Conservation (phyloP, 2,113 vertebrate genomes). For the Crocuta crocuta region DNA sequence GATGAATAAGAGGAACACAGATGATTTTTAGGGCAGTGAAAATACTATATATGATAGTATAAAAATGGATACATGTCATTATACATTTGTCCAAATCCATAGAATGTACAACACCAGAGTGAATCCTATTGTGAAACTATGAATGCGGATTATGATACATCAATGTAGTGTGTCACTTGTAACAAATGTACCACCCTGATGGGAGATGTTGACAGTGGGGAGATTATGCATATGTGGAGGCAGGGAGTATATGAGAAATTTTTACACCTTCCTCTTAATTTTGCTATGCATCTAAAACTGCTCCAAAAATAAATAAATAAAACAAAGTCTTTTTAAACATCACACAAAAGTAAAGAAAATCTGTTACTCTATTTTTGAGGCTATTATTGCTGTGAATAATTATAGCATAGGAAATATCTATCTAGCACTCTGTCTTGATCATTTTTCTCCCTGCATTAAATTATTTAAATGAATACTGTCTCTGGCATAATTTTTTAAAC, state of each 20-base stretch:
- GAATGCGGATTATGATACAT: background rate
- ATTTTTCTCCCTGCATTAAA: constrained; percentile 51
- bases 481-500: constrained; percentile 68
- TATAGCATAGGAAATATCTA: constrained; percentile 40
- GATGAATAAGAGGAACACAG: background rate
- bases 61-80: background rate
- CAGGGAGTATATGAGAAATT: background rate
- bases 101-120: background rate
- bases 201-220: background rate
- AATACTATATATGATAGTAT: background rate
- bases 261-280: background rate
- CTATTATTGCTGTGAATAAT: constrained; percentile 52
- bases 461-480: constrained; percentile 75
- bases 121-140: background rate
- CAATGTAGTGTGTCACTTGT: background rate
- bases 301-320: background rate
- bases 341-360: constrained; percentile 40
- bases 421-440: constrained; percentile 45
- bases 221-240: background rate
- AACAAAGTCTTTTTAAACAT: background rate
- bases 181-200: background rate
- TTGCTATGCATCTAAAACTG: constrained; percentile 15
- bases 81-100: background rate
- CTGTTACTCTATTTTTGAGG: constrained; percentile 6
- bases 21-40: background rate